A percentile compares a stretch with the other conserved stretches of the same genome.
Evolutionary conservation across 2,888 invertebrate species (phyloP).

Genomic region (Rhopalosiphum nymphaeae): DNA sequence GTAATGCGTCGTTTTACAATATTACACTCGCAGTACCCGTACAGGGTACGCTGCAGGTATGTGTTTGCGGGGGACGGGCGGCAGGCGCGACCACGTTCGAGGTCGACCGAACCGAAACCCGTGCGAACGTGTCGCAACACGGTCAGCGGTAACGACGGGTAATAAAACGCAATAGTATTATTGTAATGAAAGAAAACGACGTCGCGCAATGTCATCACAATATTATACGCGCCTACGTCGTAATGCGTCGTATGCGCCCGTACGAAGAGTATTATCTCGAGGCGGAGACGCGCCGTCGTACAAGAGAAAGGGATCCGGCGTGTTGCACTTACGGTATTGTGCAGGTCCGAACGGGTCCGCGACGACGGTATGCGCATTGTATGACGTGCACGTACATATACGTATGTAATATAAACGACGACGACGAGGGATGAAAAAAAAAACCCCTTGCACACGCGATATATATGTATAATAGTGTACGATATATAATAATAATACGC

Average conservation of each 20-base stretch:
- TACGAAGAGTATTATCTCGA: neutral
- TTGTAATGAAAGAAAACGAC: neutral
- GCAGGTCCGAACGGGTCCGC: slow-evolving; percentile 59
- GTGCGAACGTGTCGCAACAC: neutral
- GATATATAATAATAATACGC: slow-evolving; percentile 2
- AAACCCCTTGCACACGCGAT: neutral
- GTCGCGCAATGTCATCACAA: neutral
- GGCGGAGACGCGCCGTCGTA: neutral
- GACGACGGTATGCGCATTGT: neutral
- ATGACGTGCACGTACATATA: too few relatives aligned
- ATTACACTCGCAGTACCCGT: too few relatives aligned
- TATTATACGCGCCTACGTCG: neutral
- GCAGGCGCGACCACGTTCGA: neutral
- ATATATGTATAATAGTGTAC: neutral
- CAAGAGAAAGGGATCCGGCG: slow-evolving; percentile 28
- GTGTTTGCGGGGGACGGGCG: neutral
- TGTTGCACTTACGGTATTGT: slow-evolving; percentile 55
- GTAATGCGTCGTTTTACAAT: too few relatives aligned
- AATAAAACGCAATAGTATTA: neutral
- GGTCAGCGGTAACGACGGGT: neutral
- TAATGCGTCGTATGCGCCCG: too few relatives aligned
- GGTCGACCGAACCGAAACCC: neutral
- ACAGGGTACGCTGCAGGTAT: too few relatives aligned
- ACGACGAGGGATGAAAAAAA: neutral
- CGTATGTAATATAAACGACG: neutral